Base-by-base conservation (phyloP, 2,113 vertebrate genomes). In the Pholis gunnellus region DNA sequence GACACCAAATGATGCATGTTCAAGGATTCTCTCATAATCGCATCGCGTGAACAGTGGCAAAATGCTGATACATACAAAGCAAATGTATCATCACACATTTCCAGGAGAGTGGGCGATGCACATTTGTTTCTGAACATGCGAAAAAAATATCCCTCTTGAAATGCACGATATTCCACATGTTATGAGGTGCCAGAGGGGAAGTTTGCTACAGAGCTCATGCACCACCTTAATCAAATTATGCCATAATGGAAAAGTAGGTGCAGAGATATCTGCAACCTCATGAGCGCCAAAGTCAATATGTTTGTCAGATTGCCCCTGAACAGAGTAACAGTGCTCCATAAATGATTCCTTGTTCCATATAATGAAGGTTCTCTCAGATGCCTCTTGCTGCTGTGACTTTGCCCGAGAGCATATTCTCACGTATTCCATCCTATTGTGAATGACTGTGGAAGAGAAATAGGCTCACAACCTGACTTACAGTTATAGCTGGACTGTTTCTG, bases 331-430 rank as follows among this genome's bases (percentile, higher is more conserved):
- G 56, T 63, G 73, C 75, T 78, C 86, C 82, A 91, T 90, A 94
- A 94, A 93, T 92, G 82, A 94, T 88, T 91, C 84, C 86, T 90
- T 92, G 92, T 93, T 93, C 87, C 79, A 78, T 52, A 83, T 93
- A 94, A 94, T 93, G 89, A 93, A 88, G 92, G 89, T 75, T 83
- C 84, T 72, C 86, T 81, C 74, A 83, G 83, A 83, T 65, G 61
- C 50, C 63, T 79, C 78, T 69, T 72, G 65, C 85, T 80, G 78
- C 72, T 89, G 81, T 89, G 91, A 89, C 91, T 94, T 93, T 92
- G 87, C 93, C 92, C 18, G 36, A 88, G 87, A 94, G 92, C 88
- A 73, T 77, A 69, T 76, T 84, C 86, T 81, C 83, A 74, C 89
- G 84, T 86, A 72, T 84, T 86, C 86, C 78, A 82, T 89, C 81